phyloP scores from a whole-genome alignment of 2,113 vertebrate species.

The Tichodroma muraria region DNA sequence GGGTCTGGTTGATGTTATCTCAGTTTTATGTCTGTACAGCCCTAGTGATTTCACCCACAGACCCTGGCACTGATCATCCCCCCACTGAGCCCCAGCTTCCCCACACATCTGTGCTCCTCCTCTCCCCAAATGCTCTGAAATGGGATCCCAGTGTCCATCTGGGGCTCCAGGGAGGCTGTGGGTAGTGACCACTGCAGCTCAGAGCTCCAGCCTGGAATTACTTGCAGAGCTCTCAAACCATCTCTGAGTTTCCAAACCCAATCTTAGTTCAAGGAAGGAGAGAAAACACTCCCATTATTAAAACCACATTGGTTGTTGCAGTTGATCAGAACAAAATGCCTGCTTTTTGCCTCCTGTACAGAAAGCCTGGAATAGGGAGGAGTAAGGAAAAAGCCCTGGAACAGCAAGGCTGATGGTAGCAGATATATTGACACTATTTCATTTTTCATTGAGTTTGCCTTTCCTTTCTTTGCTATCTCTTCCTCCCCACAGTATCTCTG shows the following conservation, averaged over 20 bases:
- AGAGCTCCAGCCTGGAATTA: neutral
- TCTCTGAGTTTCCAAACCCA: neutral
- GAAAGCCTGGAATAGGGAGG: neutral
- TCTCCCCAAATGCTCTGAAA: fast-evolving
- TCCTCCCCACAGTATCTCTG: neutral
- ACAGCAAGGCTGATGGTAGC: neutral
- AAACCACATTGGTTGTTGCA: neutral
- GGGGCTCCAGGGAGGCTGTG: too few species aligned
- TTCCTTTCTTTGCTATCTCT: neutral
- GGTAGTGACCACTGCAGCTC: neutral
- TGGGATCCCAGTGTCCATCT: neutral
- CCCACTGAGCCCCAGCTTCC: neutral
- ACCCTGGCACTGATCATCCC: neutral
- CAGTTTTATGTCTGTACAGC: neutral
- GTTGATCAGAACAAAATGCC: neutral
- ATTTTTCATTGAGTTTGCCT: conserved; percentile 13
- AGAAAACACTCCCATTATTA: neutral
- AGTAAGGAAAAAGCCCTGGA: neutral
- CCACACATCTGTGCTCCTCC: neutral
- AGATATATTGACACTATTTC: neutral
- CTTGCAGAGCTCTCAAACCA: neutral
- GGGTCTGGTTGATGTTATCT: neutral
- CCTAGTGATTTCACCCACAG: neutral
- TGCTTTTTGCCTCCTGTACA: neutral
- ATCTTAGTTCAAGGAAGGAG: neutral